Percentiles rank a stretch among this genome's conserved stretches.
These are phyloP conservation scores for Acronicta aceris DNA, from an alignment of 2,888 invertebrate genomes.

Conservation along the genomic window DNA sequence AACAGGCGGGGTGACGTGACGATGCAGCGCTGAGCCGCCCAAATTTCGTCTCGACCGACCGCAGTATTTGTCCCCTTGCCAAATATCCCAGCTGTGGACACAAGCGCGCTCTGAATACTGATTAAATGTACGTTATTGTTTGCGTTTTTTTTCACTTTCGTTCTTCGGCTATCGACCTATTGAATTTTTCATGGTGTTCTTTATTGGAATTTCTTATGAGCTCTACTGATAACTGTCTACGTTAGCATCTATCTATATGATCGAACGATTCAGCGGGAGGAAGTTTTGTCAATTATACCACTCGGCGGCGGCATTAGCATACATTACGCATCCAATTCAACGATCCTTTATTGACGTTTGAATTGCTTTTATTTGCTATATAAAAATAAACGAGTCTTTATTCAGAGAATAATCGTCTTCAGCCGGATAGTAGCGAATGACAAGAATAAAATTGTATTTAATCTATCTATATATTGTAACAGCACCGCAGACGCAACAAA, in stretches of 20 bases:
- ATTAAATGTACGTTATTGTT: constrained; percentile 84
- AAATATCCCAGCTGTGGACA: constrained; percentile 85
- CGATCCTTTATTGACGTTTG: constrained; percentile 75
- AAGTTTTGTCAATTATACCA: constrained; percentile 82
- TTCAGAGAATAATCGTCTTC: constrained; percentile 64
- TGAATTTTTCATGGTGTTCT: constrained; percentile 85
- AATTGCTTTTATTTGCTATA: constrained; percentile 80
- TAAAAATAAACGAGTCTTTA: constrained; percentile 82
- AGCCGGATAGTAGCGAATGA: constrained; percentile 50
- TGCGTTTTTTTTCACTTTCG: constrained; percentile 83
- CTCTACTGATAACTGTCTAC: constrained; percentile 66
- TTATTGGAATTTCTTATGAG: constrained; percentile 79
- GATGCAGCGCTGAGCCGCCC: constrained; percentile 60
- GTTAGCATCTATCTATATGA: constrained; percentile 77
- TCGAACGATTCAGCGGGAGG: constrained; percentile 75
- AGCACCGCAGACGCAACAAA: constrained; percentile 17
- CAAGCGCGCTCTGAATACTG: constrained; percentile 82
- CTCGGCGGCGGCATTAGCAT: constrained; percentile 77
- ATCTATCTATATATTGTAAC: constrained; percentile 37
- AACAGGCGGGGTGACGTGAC: constrained; percentile 67
- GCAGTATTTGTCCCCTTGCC: constrained; percentile 80
- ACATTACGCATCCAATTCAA: constrained; percentile 80
- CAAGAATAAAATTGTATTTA: constrained; percentile 57
- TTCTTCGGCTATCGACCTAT: constrained; percentile 77
- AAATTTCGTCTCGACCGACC: constrained; percentile 61